Evolutionary conservation across 2,113 vertebrate genomes (phyloP).

Genomic region (Leiothrix lutea): DNA sequence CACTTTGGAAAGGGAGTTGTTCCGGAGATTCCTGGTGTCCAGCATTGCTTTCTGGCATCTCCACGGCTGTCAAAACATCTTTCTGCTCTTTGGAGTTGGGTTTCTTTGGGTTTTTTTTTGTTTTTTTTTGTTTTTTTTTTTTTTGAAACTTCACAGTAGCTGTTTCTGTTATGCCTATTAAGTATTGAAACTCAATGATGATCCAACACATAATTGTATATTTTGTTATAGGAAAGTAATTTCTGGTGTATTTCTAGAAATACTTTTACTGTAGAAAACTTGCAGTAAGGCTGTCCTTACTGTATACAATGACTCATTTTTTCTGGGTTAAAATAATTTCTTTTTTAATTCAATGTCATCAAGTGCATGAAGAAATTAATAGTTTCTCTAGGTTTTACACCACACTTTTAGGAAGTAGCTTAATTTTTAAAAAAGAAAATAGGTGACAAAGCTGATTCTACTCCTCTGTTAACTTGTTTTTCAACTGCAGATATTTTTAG

Average conservation of each 20-base stretch:
- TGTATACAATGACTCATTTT: constrained; percentile 30
- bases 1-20: background rate
- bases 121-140: background rate
- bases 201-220: constrained; percentile 3
- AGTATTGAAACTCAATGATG: constrained; percentile 10
- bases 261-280: constrained; percentile 13
- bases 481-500: constrained; percentile 31
- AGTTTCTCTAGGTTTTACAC: constrained; percentile 56
- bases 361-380: constrained; percentile 38
- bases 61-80: background rate
- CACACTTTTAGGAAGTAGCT: constrained; percentile 42
- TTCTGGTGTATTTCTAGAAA: constrained; percentile 49
- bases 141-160: background rate
- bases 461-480: constrained; percentile 29
- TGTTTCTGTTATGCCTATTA: background rate
- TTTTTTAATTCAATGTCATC: constrained; percentile 48
- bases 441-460: constrained; percentile 36
- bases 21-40: constrained; percentile 44
- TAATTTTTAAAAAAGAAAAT: constrained; percentile 40
- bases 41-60: constrained; percentile 40
- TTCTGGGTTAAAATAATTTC: constrained; percentile 51
- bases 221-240: constrained; percentile 48
- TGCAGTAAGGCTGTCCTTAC: constrained; percentile 31
- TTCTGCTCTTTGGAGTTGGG: background rate
- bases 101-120: background rate